Conservation (phyloP, 2,888 invertebrate genomes). For the Seira ritae region DNA sequence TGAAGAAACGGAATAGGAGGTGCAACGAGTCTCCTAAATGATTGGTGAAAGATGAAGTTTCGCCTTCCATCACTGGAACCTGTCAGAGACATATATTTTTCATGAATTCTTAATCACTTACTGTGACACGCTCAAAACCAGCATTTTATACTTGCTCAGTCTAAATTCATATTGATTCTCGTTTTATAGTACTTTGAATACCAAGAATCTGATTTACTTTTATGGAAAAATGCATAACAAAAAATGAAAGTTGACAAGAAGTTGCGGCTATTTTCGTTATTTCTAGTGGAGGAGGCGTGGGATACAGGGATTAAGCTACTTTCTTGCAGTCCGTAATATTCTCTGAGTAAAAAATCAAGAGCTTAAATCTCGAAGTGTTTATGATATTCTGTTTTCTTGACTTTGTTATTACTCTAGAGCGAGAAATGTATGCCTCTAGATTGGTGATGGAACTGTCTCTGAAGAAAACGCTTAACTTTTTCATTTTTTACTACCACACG, state of each 20-base stretch:
- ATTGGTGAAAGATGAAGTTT: constrained; percentile 12
- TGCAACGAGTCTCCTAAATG: constrained; percentile 17
- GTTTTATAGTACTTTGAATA: not conserved
- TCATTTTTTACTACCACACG: not conserved
- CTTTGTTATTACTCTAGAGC: not conserved
- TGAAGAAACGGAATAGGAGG: constrained; percentile 22
- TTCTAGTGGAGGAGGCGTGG: no score
- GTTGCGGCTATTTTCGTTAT: no score
- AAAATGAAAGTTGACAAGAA: not conserved
- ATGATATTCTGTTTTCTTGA: constrained; percentile 16
- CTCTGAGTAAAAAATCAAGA: not conserved
- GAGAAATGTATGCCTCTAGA: not conserved
- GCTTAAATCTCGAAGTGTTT: not conserved
- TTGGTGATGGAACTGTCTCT: constrained; percentile 31
- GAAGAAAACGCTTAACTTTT: constrained; percentile 46
- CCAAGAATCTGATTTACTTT: not conserved
- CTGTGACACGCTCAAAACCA: not conserved
- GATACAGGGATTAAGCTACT: not conserved
- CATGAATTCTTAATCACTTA: not conserved
- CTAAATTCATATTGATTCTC: not conserved
- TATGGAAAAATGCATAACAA: not conserved
- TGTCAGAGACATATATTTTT: not conserved
- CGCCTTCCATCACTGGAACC: not conserved
- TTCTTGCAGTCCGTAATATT: constrained; percentile 19
- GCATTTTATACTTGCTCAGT: not conserved